Base-by-base conservation (phyloP, 2,797 vertebrate species). In the Bufotes viridis region DNA sequence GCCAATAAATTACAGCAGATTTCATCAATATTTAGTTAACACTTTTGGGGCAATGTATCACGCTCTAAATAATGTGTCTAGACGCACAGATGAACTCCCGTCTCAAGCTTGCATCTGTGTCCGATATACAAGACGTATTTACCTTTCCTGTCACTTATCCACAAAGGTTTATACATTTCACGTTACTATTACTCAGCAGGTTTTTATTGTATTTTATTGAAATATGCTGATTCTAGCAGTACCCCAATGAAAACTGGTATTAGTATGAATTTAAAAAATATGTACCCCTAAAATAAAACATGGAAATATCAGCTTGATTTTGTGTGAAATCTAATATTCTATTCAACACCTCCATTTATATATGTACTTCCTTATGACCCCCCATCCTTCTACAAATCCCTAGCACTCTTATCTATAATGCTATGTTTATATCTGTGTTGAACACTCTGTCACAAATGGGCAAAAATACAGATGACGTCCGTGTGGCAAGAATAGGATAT, bases 11-110 rank as follows among this genome's bases (percentile, higher is more conserved):
- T 81, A 87, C 58, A 74, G 85, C 78, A 81, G 85, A 87, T 87
- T 87, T 87, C 78, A 87, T 74, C 85, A 87, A 87, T 87, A 87
- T 87, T 87, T 81, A 72, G 78, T 61, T 87, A 87, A 87, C 85
- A 87, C 85, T 87, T 81, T 87, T 24, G 85, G 85, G 78, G 53
- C 85, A 81, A 87, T 51, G 85, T 87, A 87, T 74, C 85, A 81
- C 57, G 78, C 78, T 81, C 85, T 26, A 58, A 81, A 61, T 80
- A 81, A 87, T 87, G 81, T 74, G 85, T 87, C 78, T 87, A 87
- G 85, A 87, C 78, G 67, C 55, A 61, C 84, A 78, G 49, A 70
- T 78, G 55, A 85, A 81, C 53, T 58, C 60, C 58, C 78, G 34
- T 15, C 67, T 63, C 67, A 2, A 7, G 29, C 55, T 26, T 53